These are phyloP conservation scores for Uloborus diversus DNA, from an alignment of 1,140 invertebrate species.

Conservation along the genomic window DNA sequence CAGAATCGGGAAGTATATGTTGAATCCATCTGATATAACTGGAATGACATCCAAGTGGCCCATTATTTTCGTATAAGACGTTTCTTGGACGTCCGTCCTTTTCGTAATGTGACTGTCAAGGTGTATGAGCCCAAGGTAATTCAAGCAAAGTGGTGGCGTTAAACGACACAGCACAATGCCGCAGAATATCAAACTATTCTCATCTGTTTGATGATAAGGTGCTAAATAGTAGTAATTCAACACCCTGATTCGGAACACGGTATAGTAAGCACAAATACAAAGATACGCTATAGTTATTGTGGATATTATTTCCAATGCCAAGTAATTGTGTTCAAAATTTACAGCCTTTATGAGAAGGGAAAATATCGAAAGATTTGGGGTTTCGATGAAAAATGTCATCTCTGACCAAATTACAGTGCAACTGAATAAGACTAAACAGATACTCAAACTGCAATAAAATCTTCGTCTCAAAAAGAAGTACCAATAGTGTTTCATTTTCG, in stretches of 20 bases:
- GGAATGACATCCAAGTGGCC: slow-evolving; percentile 98
- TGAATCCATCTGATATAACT: slow-evolving; percentile 97
- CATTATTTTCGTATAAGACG: slow-evolving; percentile 95
- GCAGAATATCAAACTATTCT: slow-evolving; percentile 97
- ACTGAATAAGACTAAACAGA: background rate
- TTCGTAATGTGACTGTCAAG: slow-evolving; percentile 97
- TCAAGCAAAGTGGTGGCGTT: slow-evolving; percentile 97
- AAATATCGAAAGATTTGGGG: background rate
- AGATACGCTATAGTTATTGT: slow-evolving; percentile 91
- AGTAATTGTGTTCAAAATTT: background rate
- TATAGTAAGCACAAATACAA: slow-evolving; percentile 98
- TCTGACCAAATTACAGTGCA: background rate
- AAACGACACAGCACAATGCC: slow-evolving; percentile 94
- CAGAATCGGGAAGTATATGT: slow-evolving; percentile 98
- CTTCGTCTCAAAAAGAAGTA: background rate
- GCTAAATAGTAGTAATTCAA: slow-evolving; percentile 97
- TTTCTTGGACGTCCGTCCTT: slow-evolving; percentile 77
- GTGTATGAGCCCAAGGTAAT: slow-evolving; percentile 97
- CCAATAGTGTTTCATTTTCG: background rate
- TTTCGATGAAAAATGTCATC: background rate
- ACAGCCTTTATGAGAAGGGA: background rate
- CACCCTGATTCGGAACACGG: slow-evolving; percentile 93
- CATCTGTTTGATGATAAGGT: slow-evolving; percentile 96
- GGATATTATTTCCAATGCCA: slow-evolving; percentile 75
- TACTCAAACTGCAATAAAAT: background rate